Evolutionary conservation across 2,113 vertebrate genomes (phyloP).

Genomic region (Atherinomorus stipes): DNA sequence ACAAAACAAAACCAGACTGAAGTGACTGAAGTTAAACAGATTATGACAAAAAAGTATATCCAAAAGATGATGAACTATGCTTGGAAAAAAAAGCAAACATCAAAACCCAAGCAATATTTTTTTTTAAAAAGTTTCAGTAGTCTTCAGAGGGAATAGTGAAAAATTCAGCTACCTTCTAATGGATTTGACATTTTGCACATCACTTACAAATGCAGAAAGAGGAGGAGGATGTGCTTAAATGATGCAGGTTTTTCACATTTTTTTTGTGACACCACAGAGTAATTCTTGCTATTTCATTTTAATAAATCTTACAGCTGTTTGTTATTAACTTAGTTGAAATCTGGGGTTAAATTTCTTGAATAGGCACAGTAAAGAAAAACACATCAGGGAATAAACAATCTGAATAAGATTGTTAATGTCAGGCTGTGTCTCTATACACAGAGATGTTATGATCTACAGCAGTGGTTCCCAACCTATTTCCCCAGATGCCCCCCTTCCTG

Average conservation of each 20-base stretch:
- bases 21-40: not conserved
- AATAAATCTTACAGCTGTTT: not conserved
- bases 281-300: constrained; percentile 2
- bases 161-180: not conserved
- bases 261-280: not conserved
- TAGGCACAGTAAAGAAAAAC: not conserved
- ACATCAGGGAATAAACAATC: not conserved
- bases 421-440: too few relatives aligned
- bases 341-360: not conserved
- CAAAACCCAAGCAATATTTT: too few relatives aligned
- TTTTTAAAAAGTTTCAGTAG: too few relatives aligned
- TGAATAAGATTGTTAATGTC: not conserved
- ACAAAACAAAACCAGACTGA: not conserved
- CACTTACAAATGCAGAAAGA: not conserved
- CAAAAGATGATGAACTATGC: not conserved
- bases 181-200: constrained; percentile 7
- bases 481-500: too few relatives aligned
- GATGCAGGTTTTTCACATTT: not conserved
- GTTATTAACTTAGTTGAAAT: not conserved
- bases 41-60: not conserved
- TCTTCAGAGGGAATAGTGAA: too few relatives aligned
- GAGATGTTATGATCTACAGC: too few relatives aligned
- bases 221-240: not conserved
- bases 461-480: too few relatives aligned
- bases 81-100: not conserved